Conservation (phyloP, 1,140 invertebrate genomes). For the Drosophila suzukii region DNA sequence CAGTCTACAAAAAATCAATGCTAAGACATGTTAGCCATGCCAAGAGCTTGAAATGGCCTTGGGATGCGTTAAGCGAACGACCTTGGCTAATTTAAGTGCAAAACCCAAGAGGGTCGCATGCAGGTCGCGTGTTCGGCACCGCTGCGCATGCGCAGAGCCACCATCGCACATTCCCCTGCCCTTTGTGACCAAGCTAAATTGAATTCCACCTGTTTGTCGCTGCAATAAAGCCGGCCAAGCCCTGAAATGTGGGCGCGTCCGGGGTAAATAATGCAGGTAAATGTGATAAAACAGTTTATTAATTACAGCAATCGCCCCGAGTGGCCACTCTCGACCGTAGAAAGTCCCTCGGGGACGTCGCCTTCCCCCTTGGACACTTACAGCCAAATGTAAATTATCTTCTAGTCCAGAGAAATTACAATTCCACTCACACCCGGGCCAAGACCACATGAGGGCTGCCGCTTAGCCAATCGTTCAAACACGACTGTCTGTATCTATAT, state of each 20-base stretch:
- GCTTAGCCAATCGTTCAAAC: constrained; percentile 32
- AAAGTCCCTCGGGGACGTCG: constrained; percentile 53
- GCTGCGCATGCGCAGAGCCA: constrained; percentile 49
- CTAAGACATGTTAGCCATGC: constrained; percentile 59
- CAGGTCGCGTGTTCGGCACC: constrained; percentile 51
- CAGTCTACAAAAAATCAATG: constrained; percentile 51
- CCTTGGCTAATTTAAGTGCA: constrained; percentile 73
- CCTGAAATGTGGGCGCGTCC: constrained; percentile 28
- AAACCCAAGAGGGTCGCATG: constrained; percentile 62
- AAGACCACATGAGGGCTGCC: constrained; percentile 23
- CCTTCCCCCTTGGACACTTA: constrained; percentile 18
- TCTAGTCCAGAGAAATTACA: constrained; percentile 61
- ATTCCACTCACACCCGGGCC: constrained; percentile 46
- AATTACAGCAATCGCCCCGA: constrained; percentile 44
- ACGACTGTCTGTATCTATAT: constrained; percentile 20
- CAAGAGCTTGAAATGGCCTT: constrained; percentile 42
- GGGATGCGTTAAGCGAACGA: constrained; percentile 42
- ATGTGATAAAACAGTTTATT: constrained; percentile 69
- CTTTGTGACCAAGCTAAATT: constrained; percentile 5
- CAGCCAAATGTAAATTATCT: constrained; percentile 38
- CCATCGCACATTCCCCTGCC: background rate
- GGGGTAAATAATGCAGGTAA: constrained; percentile 51
- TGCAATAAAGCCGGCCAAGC: constrained; percentile 59
- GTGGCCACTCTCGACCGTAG: constrained; percentile 48
- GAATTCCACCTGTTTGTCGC: constrained; percentile 57